Conservation (phyloP, 64 coral and sea anemone species). For the Pocillopora damicornis region DNA sequence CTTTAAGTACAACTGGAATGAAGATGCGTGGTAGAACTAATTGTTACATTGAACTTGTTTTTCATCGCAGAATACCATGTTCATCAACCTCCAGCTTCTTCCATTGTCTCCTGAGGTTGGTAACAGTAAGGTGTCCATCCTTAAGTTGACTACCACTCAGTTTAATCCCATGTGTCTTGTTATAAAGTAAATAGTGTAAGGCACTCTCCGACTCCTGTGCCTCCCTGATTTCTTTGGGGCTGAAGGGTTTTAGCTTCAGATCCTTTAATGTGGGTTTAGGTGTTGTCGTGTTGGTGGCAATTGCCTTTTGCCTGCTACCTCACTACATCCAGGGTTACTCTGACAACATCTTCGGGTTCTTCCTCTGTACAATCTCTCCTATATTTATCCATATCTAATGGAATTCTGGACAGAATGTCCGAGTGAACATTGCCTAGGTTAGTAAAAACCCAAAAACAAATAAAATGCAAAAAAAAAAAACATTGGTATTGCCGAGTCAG, state of each 20-base stretch:
- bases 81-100: background rate
- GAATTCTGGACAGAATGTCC: background rate
- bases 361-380: background rate
- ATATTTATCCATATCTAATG: background rate
- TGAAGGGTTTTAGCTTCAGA: too few species aligned
- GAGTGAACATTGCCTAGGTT: background rate
- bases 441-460: too few species aligned
- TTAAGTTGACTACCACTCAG: too few species aligned
- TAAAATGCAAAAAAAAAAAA: too few species aligned
- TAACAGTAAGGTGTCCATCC: too few species aligned
- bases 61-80: background rate
- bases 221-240: background rate
- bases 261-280: too few species aligned
- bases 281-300: too few species aligned
- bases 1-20: conserved; percentile 22
- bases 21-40: background rate
- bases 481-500: background rate
- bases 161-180: too few species aligned
- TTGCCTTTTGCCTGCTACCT: background rate
- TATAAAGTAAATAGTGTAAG: too few species aligned
- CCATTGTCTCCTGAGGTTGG: too few species aligned
- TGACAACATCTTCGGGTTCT: background rate
- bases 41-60: background rate
- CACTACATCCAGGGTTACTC: background rate
- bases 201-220: too few species aligned